phyloP scores from a whole-genome alignment of 2,797 vertebrate genomes.

The Crax fasciolata region DNA sequence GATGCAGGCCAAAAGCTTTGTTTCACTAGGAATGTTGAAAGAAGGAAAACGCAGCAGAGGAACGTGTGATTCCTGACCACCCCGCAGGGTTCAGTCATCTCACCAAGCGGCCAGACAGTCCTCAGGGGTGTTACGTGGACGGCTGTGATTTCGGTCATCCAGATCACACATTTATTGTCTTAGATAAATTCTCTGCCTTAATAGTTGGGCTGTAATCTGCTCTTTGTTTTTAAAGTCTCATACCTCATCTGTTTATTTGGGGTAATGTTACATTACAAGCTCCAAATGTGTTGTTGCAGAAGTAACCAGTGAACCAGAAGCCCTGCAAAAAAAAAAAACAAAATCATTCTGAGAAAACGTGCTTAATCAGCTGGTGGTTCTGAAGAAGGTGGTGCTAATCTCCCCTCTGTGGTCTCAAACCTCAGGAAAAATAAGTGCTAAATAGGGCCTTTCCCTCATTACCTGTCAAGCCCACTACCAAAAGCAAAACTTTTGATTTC shows the following conservation, averaged over 20 bases:
- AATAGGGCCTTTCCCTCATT: not conserved
- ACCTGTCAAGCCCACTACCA: not conserved
- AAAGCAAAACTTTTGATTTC: not conserved
- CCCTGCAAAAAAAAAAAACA: not conserved
- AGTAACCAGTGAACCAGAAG: not conserved
- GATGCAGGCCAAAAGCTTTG: not conserved
- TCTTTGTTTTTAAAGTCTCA: not conserved
- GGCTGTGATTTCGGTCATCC: not conserved
- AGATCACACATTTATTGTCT: not conserved
- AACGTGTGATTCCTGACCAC: not conserved
- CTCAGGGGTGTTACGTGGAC: not conserved
- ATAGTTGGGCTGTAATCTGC: not conserved
- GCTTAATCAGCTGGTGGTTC: not conserved
- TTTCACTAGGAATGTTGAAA: not conserved
- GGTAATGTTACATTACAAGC: not conserved
- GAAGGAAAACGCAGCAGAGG: not conserved
- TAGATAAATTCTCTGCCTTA: not conserved
- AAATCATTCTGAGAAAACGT: not conserved
- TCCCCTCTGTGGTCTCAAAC: not conserved
- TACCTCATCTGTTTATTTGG: not conserved
- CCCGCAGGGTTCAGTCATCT: not conserved
- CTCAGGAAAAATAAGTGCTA: not conserved
- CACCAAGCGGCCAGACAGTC: fast-evolving
- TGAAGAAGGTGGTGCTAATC: not conserved
- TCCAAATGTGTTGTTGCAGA: not conserved